Conservation (phyloP, 2,888 invertebrate genomes). For the Ormyrus rosae region DNA sequence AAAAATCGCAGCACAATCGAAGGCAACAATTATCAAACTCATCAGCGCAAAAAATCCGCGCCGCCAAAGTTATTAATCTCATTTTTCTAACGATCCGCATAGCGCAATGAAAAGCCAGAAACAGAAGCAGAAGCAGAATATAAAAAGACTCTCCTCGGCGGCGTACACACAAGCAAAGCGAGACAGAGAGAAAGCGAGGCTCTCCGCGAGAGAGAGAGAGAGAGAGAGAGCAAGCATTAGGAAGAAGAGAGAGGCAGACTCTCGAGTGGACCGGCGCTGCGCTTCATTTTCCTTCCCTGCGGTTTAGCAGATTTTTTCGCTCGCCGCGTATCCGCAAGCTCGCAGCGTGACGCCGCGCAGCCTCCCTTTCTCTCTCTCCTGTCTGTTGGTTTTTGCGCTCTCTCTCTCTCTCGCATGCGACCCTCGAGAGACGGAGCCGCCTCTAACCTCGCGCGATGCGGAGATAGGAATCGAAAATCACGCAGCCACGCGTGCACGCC, state of each 20-base stretch:
- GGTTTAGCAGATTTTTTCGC: constrained; percentile 56
- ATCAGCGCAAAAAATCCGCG: no score
- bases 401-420: constrained; percentile 6
- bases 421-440: constrained; percentile 26
- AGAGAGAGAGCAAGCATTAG: constrained; percentile 4
- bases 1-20: no score
- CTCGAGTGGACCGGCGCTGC: constrained; percentile 50
- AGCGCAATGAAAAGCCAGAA: not conserved
- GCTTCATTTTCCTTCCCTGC: constrained; percentile 54
- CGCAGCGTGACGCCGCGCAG: not conserved
- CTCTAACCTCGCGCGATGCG: constrained; percentile 22
- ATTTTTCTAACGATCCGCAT: not conserved
- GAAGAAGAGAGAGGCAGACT: constrained; percentile 14
- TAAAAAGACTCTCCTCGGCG: not conserved
- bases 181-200: not conserved
- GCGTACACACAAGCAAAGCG: not conserved
- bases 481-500: constrained; percentile 15
- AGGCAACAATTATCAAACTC: not conserved
- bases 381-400: no score
- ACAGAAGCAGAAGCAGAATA: not conserved
- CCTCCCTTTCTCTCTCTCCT: constrained; percentile 30
- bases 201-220: not conserved
- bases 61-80: no score
- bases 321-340: constrained; percentile 21
- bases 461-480: constrained; percentile 50